Base-by-base conservation (phyloP, 2,113 vertebrate genomes). In the Pipra filicauda region DNA sequence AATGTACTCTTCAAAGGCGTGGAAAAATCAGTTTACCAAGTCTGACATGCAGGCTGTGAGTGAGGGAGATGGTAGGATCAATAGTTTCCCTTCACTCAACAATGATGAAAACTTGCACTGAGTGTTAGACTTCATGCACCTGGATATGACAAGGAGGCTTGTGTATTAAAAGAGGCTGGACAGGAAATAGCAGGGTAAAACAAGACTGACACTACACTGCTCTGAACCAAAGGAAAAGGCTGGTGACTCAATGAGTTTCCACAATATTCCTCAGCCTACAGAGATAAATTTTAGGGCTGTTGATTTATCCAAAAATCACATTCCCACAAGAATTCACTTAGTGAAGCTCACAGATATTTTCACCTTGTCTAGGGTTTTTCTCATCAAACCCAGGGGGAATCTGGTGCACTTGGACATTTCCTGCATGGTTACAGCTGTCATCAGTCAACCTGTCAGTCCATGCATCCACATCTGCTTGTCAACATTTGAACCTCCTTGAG, bases 1-100 rank as follows among this genome's bases (percentile, higher is more conserved):
- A 93, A 97, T 97, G 84, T 22, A 49, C 57, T 95, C 75, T 96
- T 98, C 94, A 97, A 92, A 97, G 94, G 76, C n/a, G 78, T 70
- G 59, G 73, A 89, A 95, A 96, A 96, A 94, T 88, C 88, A 92
- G 92, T 96, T 97, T 94, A 95, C 85, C 70, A 85, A 92, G 21
- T 15, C 78, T 91, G 75, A 92, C 87, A 64, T 58, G 67, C 46
- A 62, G 84, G 21, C 46, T 74, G 49, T 67, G 78, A 86, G 79
- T 44, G 43, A 51, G 65, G 80, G 62, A 95, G 59, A 85, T 23
- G 51, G 67, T 64, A 19, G 64, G 76, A 98, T 96, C 88, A 17
- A 97, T 93, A 95, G 11, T 9, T 26, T 93, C 61, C 89, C 80
- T 93, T 86, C 80, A 90, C 70, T 88, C 92, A 46, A 44, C 77